These are phyloP conservation scores for Magallana gigas DNA, from an alignment of 1,140 invertebrate genomes.

Conservation along the genomic window DNA sequence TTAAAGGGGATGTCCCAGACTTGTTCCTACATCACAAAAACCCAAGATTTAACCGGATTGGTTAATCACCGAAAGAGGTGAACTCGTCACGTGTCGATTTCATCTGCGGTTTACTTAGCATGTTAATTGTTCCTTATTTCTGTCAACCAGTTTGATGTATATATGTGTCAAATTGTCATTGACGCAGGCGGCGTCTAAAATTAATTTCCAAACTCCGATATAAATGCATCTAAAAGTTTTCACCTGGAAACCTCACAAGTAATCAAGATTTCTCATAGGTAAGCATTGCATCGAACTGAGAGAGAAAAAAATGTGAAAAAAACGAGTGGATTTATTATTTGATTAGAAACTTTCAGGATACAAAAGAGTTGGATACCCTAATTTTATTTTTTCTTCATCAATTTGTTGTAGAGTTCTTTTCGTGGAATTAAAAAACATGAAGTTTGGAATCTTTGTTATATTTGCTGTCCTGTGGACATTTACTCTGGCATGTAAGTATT, in stretches of 20 bases:
- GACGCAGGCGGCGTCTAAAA: not conserved
- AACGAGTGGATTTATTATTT: too few species aligned
- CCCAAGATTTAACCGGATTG: too few species aligned
- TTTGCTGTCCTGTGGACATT: not conserved
- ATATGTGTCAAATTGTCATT: not conserved
- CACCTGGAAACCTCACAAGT: too few species aligned
- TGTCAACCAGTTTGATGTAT: not conserved
- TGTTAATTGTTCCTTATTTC: not conserved
- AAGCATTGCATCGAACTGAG: too few species aligned
- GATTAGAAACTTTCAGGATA: too few species aligned
- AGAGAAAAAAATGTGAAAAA: too few species aligned
- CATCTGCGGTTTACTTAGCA: conserved; percentile 11
- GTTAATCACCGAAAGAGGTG: too few species aligned
- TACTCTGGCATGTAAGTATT: not conserved
- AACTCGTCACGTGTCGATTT: not conserved
- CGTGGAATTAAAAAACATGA: not conserved
- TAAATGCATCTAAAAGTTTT: not conserved
- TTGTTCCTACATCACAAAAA: too few species aligned
- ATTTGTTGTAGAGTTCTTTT: not conserved
- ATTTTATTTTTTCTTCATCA: not conserved
- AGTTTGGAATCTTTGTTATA: not conserved
- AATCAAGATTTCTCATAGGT: too few species aligned
- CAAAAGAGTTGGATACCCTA: not conserved
- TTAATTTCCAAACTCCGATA: not conserved
- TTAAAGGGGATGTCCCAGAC: too few species aligned